Percentiles rank a stretch among this genome's conserved stretches.
These are phyloP conservation scores for Marronus borbonicus DNA, from an alignment of 2,888 invertebrate species.

Conservation along the genomic window DNA sequence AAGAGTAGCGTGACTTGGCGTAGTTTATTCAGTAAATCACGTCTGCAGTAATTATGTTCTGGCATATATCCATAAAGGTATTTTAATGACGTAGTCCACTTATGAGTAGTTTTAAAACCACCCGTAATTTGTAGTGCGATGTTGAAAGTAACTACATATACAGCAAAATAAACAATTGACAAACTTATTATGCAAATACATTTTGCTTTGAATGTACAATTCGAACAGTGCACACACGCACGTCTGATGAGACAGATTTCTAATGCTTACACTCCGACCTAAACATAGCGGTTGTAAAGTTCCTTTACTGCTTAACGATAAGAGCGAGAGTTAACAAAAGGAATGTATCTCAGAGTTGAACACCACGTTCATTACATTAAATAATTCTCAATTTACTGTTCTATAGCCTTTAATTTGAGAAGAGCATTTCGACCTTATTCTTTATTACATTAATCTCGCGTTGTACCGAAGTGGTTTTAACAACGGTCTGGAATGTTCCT, in stretches of 20 bases:
- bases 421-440: neutral
- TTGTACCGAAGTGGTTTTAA: too few relatives aligned
- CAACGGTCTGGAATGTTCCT: neutral
- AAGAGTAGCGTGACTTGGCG: conserved; percentile 16
- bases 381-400: conserved; percentile 25
- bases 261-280: neutral
- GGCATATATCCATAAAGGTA: neutral
- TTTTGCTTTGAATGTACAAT: neutral
- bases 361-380: conserved; percentile 32
- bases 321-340: conserved; percentile 35
- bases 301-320: conserved; percentile 6
- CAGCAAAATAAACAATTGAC: neutral
- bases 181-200: too few relatives aligned
- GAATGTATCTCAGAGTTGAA: conserved; percentile 28
- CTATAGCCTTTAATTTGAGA: conserved; percentile 32
- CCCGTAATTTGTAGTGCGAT: neutral
- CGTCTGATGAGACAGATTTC: neutral
- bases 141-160: neutral
- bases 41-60: conserved; percentile 1
- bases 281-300: neutral
- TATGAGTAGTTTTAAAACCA: neutral
- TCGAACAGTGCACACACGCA: neutral
- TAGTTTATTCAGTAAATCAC: conserved; percentile 22
- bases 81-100: neutral
- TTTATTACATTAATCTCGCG: too few relatives aligned